Evolutionary conservation across 2,797 vertebrate species (phyloP), one percentile per base, ranked within the genome.

Genomic region (Onychomys torridus): DNA sequence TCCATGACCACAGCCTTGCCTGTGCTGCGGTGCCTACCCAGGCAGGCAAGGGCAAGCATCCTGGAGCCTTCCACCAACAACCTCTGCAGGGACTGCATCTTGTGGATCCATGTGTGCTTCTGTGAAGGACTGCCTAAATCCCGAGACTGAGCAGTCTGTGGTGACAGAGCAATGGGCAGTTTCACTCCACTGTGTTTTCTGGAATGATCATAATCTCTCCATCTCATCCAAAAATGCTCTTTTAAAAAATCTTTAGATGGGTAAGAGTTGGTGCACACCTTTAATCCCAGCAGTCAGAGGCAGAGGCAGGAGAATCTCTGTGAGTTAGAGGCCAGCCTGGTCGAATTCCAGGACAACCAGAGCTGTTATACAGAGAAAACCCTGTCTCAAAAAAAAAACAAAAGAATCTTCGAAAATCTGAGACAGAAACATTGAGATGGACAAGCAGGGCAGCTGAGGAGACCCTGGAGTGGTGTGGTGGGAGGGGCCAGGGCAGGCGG

Each of bases 121-220:
- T n/a, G 2, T 2, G 67, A 84, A 65, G 63, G 34, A 23, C 52
- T 71, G 13, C 52, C 57, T 40, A 23, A 8, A 6, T 52, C 61
- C 71, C 4, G 43, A 88, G 76, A 75, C 52, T 34, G 16, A 23
- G 49, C 59, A 9, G 61, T 91, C 79, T 59, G 57, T 40, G 73
- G 4, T 5, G 0, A 4, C 25, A 37, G 57, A 61, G 6, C 59
- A 29, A 17, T 6, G 65, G 61, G 37, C 9, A 3, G 43, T 75
- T 78, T 91, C 34, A 27, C 49, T 76, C 40, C 67, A 63, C 59
- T 89, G 12, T 93, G 8, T 93, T 92, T 96, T 86, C 90, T 82
- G 43, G 34, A 87, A 65, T 69, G 78, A 94, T 75, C 57, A 27
- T 84, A 84, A 95, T 63, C 88, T 87, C 52, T 17, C 59, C 52